Base-by-base conservation (phyloP, 2,888 invertebrate genomes). In the Charanyca ferruginea region DNA sequence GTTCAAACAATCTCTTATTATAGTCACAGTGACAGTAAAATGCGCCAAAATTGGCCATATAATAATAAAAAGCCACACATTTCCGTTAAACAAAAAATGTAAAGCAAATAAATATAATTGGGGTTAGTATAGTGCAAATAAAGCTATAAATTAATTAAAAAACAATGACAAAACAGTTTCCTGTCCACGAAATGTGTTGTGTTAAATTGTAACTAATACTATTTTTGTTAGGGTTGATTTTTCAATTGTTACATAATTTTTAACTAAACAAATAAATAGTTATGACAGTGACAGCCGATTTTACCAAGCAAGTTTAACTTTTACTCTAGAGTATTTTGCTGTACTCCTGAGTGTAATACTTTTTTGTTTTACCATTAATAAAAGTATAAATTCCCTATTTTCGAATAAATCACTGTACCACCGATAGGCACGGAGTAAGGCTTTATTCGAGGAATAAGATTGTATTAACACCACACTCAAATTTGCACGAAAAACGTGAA, bases 181-280 rank as follows among this genome's bases (percentile, higher is more conserved):
- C 94, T 90, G 89, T 93, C 94, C 94, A 95, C 93, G 95, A 94
- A 91, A 91, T 90, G 93, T 94, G 92, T 91, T 90, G 91, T 90
- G 91, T 91, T 91, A 92, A 83, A 32, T 66, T 66, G 44, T 28
- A 53, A 59, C 67, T 79, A 75, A 79, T 73, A 66, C 58, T 73
- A 73, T 38, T 48, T 38, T 4, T 16, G 16, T 38, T 38, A 38
- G 38, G 38, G 16, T 38, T 16, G 13, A 38, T 38, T 38, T 38
- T 38, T 38, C 38, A 38, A 38, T 38, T 16, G 38, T 38, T 16
- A 38, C 9, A 32, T 11, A 11, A 38, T 4, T 38, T 38, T 38
- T 38, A 38, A 16, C 16, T 38, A 3, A 5, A 38, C 4, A n/a
- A 11, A 11, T 32, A 28, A 28, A 28, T 28, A 8, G 6, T 7